These are phyloP conservation scores for Rhinolophus sinicus DNA, from an alignment of 2,113 vertebrate species.

Conservation along the genomic window DNA sequence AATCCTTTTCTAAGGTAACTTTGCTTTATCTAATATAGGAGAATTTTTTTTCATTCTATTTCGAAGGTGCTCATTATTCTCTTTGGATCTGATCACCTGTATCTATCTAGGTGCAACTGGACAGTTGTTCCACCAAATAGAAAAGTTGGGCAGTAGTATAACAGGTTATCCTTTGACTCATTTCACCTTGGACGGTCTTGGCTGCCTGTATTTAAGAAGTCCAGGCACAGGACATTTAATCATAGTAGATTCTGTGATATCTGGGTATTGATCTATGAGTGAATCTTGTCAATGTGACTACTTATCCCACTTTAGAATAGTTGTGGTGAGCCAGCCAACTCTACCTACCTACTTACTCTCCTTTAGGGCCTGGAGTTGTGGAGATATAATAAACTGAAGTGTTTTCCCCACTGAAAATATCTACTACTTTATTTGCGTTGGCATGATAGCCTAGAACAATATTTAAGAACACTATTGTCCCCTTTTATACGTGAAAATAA, in stretches of 20 bases:
- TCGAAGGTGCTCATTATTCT: not conserved
- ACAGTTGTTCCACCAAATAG: not conserved
- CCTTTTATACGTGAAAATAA: not conserved
- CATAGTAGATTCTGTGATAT: not conserved
- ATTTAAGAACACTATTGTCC: not conserved
- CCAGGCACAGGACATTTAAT: not conserved
- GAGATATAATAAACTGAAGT: not conserved
- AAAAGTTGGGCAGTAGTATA: not conserved
- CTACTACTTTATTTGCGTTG: not conserved
- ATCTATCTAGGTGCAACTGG: not conserved
- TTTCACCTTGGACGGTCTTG: not conserved
- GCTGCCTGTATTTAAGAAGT: not conserved
- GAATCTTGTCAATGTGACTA: not conserved
- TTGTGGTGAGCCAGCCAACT: not conserved
- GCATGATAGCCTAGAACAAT: not conserved
- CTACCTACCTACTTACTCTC: not conserved
- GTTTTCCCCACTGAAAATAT: not conserved
- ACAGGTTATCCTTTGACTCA: not conserved
- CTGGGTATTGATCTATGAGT: not conserved
- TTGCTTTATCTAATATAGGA: not conserved
- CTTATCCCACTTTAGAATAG: not conserved
- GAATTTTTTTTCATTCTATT: not conserved
- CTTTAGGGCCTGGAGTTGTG: not conserved
- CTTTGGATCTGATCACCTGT: not conserved
- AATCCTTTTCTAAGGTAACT: slow-evolving; percentile 35